Percentiles rank a stretch among this genome's conserved stretches.
These are phyloP conservation scores for Hermatobates lingyangjiaoensis DNA, from an alignment of 1,140 invertebrate genomes.

Conservation along the genomic window DNA sequence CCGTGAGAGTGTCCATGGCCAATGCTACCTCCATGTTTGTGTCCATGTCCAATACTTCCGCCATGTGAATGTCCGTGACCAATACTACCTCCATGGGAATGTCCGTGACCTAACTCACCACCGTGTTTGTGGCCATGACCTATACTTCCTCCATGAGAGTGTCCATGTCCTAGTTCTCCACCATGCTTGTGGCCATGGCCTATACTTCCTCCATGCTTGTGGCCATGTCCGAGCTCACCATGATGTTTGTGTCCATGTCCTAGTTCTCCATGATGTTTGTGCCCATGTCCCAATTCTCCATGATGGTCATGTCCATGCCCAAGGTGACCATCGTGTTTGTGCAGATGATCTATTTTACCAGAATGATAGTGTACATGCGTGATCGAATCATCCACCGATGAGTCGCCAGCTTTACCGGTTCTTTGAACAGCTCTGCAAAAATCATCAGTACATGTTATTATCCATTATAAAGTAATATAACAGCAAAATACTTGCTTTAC, in stretches of 20 bases:
- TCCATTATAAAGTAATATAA: no score
- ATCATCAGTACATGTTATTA: no score
- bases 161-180: background rate
- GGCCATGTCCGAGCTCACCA: background rate
- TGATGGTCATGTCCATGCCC: background rate
- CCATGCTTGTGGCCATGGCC: background rate
- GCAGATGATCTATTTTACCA: slow-evolving; percentile 4
- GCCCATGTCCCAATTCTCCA: background rate
- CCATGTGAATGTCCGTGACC: background rate
- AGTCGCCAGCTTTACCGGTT: no score
- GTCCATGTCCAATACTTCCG: background rate
- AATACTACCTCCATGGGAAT: background rate
- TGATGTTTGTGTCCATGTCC: background rate
- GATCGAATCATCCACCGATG: slow-evolving; percentile 2
- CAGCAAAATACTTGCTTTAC: no score
- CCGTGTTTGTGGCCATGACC: slow-evolving; percentile 2
- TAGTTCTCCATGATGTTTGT: background rate
- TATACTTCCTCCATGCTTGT: background rate
- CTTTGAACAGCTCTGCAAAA: no score
- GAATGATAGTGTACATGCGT: slow-evolving; percentile 6
- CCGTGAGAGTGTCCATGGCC: background rate
- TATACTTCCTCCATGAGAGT: background rate
- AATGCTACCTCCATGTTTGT: background rate
- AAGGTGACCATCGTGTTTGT: slow-evolving; percentile 4
- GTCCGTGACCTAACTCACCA: background rate